These are phyloP conservation scores for Coranthus polyacanthus DNA, from an alignment of 2,797 vertebrate species.

Conservation along the genomic window DNA sequence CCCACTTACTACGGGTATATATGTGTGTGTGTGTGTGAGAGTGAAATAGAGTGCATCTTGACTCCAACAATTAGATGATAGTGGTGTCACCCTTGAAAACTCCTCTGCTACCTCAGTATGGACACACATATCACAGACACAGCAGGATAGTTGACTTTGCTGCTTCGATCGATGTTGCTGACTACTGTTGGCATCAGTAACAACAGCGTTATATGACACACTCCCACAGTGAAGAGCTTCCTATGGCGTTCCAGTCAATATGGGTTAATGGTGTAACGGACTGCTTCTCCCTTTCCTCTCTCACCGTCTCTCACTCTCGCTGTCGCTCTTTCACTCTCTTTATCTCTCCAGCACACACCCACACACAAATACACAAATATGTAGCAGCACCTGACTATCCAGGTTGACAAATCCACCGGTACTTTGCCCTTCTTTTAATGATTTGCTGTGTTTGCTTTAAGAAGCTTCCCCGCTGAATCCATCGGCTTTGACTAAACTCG, in stretches of 20 bases:
- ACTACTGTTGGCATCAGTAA: conserved; percentile 75
- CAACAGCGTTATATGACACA: conserved; percentile 75
- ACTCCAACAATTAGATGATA: conserved; percentile 51
- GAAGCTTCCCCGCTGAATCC: conserved; percentile 67
- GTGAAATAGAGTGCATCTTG: conserved; percentile 17
- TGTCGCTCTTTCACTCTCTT: conserved; percentile 38
- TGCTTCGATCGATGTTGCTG: conserved; percentile 71
- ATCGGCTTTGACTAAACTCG: conserved; percentile 66
- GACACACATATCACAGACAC: conserved; percentile 35
- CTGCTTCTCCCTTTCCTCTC: conserved; percentile 54
- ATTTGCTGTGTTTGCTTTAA: conserved; percentile 74
- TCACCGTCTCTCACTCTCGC: conserved; percentile 21
- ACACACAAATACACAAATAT: conserved; percentile 52
- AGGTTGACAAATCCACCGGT: conserved; percentile 59
- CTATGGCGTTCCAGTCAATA: conserved; percentile 76
- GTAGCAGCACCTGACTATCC: conserved; percentile 49
- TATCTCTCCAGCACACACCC: conserved; percentile 23
- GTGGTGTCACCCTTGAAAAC: conserved; percentile 54
- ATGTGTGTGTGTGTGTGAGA: conserved; percentile 24
- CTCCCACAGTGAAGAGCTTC: conserved; percentile 74
- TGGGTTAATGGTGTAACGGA: conserved; percentile 76
- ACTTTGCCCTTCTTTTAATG: conserved; percentile 68
- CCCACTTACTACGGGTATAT: conserved; percentile 19
- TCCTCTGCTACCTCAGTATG: conserved; percentile 20
- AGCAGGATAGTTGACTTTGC: conserved; percentile 75